Evolutionary conservation across 2,797 vertebrate species (phyloP).

Genomic region (Clamator glandarius): DNA sequence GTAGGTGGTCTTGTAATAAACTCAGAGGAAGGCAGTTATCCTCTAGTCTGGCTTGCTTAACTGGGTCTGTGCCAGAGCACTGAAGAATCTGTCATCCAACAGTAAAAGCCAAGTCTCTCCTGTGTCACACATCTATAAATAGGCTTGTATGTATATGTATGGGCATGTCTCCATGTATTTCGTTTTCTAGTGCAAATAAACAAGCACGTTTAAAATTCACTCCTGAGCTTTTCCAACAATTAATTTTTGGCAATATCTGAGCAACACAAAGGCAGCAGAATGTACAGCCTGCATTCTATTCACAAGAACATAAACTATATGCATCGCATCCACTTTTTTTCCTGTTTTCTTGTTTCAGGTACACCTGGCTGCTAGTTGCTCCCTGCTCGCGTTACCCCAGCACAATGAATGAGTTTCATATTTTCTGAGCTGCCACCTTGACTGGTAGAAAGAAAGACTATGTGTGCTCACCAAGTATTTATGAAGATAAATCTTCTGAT

Average conservation of each 20-base stretch:
- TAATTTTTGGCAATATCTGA: slow-evolving; percentile 2
- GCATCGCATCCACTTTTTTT: not conserved
- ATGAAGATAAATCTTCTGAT: not conserved
- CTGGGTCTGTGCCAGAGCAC: slow-evolving; percentile 33
- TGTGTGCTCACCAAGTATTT: rapidly evolving
- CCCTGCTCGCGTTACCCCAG: not conserved
- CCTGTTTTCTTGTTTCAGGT: not conserved
- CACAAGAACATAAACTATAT: not conserved
- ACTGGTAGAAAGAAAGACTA: not conserved
- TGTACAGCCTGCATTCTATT: not conserved
- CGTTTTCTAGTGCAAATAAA: slow-evolving; percentile 37
- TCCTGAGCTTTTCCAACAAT: not conserved
- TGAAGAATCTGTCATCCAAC: not conserved
- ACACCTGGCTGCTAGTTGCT: not conserved
- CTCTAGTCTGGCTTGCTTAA: slow-evolving; percentile 12
- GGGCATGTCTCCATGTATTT: slow-evolving; percentile 15
- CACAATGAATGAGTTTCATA: not conserved
- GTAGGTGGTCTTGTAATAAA: not conserved
- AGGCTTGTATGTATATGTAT: not conserved
- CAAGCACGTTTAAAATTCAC: not conserved
- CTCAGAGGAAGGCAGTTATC: not conserved
- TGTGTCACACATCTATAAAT: slow-evolving; percentile 33
- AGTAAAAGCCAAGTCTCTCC: not conserved
- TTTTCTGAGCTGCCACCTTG: not conserved
- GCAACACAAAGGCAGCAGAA: not conserved